Percentiles rank a stretch among this genome's conserved stretches.
These are phyloP conservation scores for Poecile atricapillus DNA, from an alignment of 2,113 vertebrate species.

Conservation along the genomic window DNA sequence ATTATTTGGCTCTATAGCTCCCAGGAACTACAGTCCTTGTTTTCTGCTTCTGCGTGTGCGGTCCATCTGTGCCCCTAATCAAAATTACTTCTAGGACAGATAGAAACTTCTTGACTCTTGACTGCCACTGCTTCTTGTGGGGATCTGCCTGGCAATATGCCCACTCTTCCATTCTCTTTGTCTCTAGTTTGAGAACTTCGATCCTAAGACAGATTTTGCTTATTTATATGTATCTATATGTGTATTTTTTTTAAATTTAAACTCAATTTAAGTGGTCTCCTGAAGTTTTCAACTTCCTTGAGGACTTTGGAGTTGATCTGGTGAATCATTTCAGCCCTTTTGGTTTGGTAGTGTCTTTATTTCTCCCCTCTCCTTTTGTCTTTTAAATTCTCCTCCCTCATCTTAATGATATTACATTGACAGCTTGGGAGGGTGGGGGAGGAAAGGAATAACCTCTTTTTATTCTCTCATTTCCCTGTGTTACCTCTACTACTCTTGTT, in stretches of 20 bases:
- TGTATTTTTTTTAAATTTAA: background rate
- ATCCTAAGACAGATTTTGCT: background rate
- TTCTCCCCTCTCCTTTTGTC: background rate
- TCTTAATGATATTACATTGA: background rate
- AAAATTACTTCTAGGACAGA: background rate
- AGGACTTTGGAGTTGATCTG: background rate
- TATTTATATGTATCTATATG: background rate
- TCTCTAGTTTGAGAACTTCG: background rate
- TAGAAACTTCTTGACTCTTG: background rate
- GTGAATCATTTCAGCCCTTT: background rate
- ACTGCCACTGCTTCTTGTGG: background rate
- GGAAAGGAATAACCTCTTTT: background rate
- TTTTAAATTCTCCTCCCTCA: background rate
- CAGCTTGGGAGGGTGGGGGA: fast-evolving
- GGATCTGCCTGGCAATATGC: background rate
- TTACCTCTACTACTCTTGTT: background rate
- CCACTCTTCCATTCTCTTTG: background rate
- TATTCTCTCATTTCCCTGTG: background rate
- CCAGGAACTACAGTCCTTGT: background rate
- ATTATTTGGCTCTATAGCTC: background rate
- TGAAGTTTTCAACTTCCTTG: background rate
- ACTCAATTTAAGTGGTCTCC: background rate
- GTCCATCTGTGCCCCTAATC: background rate
- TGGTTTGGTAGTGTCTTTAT: background rate
- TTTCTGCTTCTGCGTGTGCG: background rate